Conservation (phyloP, 2,888 invertebrate genomes). For the Protodeltote pygarga region DNA sequence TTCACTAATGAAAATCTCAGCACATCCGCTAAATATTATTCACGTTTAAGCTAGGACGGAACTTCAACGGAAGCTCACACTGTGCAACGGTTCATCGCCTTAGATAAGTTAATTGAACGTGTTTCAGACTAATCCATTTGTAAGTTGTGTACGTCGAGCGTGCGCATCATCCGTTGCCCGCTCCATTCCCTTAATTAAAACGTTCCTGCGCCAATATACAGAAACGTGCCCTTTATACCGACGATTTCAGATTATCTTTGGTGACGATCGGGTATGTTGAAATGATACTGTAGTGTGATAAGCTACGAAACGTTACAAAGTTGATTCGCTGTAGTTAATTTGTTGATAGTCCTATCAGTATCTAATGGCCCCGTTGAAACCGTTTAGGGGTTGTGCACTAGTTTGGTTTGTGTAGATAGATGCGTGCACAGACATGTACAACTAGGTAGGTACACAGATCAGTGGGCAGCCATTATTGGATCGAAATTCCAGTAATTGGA, state of each 20-base stretch:
- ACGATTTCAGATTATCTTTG: constrained; percentile 46
- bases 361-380: constrained; percentile 20
- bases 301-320: constrained; percentile 25
- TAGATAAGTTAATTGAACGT: constrained; percentile 68
- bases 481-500: constrained; percentile 15
- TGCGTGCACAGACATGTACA: no score
- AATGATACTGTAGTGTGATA: constrained; percentile 40
- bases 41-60: constrained; percentile 11
- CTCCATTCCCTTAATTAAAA: constrained; percentile 83
- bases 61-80: constrained; percentile 24
- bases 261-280: constrained; percentile 37
- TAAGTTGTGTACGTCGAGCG: constrained; percentile 56
- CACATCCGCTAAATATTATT: constrained; percentile 1
- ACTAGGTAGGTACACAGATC: not conserved
- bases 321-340: constrained; percentile 39
- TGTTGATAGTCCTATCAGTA: constrained; percentile 29
- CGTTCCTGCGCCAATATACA: constrained; percentile 59
- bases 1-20: not conserved
- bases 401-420: constrained; percentile 7
- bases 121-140: constrained; percentile 81
- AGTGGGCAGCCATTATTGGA: constrained; percentile 14
- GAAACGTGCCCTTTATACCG: constrained; percentile 51
- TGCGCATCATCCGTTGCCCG: constrained; percentile 54
- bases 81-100: constrained; percentile 52
- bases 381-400: constrained; percentile 7